Percentiles rank a stretch among this genome's conserved stretches.
Evolutionary conservation across 1,140 invertebrate species (phyloP).

Genomic region (Mycetomoellerius zeteki): DNA sequence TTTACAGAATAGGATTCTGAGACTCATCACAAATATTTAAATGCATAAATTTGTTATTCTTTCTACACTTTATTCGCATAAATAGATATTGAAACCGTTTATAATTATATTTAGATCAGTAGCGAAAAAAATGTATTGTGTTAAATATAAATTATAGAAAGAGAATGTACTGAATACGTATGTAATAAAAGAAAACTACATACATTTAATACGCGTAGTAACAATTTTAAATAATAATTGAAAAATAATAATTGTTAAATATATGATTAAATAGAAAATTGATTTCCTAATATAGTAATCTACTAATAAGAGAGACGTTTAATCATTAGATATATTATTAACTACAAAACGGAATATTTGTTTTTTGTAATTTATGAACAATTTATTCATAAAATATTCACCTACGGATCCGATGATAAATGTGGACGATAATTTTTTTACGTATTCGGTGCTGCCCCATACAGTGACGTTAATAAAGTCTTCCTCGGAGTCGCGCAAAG

Average conservation of each 20-base stretch:
- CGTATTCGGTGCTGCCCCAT: constrained; percentile 89
- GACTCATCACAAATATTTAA: neutral
- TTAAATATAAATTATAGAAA: neutral
- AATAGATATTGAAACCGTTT: neutral
- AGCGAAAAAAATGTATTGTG: neutral
- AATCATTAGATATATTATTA: neutral
- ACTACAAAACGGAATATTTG: neutral
- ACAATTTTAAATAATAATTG: no score
- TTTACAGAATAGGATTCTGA: no score
- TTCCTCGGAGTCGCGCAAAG: constrained; percentile 89
- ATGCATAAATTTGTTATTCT: neutral
- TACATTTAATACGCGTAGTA: no score
- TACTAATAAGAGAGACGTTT: neutral
- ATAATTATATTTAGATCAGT: neutral
- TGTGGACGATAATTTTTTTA: constrained; percentile 87
- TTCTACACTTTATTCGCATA: neutral
- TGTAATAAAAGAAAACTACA: no score
- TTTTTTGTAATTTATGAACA: neutral
- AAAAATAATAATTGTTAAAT: neutral
- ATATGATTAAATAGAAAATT: neutral
- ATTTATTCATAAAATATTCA: constrained; percentile 77
- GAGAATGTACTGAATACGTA: neutral
- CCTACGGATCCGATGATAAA: constrained; percentile 90
- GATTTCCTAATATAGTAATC: neutral
- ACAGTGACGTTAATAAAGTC: constrained; percentile 91